Base-by-base conservation (phyloP, 2,888 invertebrate species). In the Clunio marinus region DNA sequence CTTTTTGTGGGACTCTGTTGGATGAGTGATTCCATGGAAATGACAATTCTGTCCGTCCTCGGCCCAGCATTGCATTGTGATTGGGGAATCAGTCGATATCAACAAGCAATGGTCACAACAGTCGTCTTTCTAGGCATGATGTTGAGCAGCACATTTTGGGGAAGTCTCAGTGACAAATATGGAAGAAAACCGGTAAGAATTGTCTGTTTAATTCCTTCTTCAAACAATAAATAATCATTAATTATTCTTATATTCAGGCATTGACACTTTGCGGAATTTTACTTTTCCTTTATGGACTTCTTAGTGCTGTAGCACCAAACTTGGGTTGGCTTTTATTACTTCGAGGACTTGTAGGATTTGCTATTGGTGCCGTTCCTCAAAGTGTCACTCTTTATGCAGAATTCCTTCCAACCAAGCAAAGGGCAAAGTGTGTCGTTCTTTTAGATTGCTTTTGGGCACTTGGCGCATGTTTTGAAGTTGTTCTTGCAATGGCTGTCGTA, bases 381-480 rank as follows among this genome's bases (percentile, higher is more conserved):
- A 95, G 94, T 68, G 96, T 96, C 1, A 96, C 96, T 28, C 81
- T 97, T 72, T 96, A 96, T 81, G 94, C 96, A 28, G 96, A 97
- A 79, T 96, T 96, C 82, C 82, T 97, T 70, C 96, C 96, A 8
- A 89, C 93, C 35, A 92, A 92, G 74, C 93, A 95, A 76, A 84
- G 96, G 74, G 95, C 94, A 27, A 95, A 93, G 80, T 96, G 96
- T 82, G 94, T 97, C 59, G 93, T 96, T 35, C 83, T 96, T 73
- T 84, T 96, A 71, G 96, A 96, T 84, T 92, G 93, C 81, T 96
- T 96, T 81, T 96, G 96, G 96, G 95, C 96, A 1, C 83, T 96
- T 51, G 96, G 96, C 35, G 93, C 96, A 8, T 95, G 94, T 77
- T 86, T 96, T 75, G 96, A 96, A 80, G 94, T 95, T 60, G 86